Percentiles rank a stretch among this genome's conserved stretches.
These are phyloP conservation scores for Erythrocercus mccallii DNA, from an alignment of 2,113 vertebrate species.

Conservation along the genomic window DNA sequence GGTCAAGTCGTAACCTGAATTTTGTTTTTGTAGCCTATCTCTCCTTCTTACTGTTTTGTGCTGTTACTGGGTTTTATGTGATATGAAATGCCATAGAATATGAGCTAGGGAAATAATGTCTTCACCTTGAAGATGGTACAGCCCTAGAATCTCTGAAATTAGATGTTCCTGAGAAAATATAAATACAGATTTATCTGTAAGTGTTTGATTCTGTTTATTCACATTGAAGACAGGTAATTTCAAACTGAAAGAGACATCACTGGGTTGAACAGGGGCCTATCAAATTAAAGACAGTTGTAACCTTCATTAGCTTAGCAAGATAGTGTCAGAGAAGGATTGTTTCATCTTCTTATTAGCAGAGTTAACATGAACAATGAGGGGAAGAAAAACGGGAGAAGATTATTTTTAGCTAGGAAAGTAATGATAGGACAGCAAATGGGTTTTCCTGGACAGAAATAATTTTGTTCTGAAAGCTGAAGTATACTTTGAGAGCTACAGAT, in stretches of 20 bases:
- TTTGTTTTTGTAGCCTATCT: not conserved
- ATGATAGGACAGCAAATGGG: not conserved
- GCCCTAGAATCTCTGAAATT: not conserved
- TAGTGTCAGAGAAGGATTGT: not conserved
- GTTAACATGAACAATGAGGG: not conserved
- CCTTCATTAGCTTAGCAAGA: not conserved
- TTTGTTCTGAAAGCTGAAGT: not conserved
- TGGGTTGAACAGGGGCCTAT: not conserved
- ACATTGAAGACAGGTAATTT: not conserved
- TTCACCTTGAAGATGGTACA: not conserved
- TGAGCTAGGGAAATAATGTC: not conserved
- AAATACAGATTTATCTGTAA: not conserved
- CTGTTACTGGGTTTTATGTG: not conserved
- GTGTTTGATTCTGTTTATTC: not conserved
- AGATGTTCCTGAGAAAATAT: not conserved
- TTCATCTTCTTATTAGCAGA: not conserved
- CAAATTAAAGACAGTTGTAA: not conserved
- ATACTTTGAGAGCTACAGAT: not conserved
- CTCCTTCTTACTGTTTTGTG: not conserved
- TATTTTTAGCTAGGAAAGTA: not conserved
- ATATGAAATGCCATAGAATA: not conserved
- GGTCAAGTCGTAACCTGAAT: not conserved
- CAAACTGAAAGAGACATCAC: not conserved
- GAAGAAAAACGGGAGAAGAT: not conserved
- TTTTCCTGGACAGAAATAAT: not conserved